Base-by-base conservation (phyloP, 1,140 invertebrate species). In the Macrocentrus cingulum region DNA sequence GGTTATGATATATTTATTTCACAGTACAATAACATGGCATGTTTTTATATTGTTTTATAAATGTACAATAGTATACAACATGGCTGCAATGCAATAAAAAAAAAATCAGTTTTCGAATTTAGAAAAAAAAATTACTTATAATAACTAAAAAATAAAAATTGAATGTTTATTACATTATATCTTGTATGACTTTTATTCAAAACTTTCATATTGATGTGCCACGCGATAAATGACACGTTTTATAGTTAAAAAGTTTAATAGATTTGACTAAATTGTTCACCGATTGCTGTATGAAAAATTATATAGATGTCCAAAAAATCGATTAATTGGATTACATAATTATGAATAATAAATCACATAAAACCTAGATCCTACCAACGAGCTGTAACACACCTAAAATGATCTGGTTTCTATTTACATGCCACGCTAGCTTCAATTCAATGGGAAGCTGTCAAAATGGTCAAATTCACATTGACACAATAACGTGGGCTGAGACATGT, bases 31-130 rank as follows among this genome's bases (percentile, higher is more conserved):
- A n/a, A 39, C 36, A 39, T 39, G 36, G 36, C 36, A 39, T 39
- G 11, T 39, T n/a, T n/a, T n/a, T n/a, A n/a, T n/a, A n/a, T n/a
- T n/a, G n/a, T n/a, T 39, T n/a, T 39, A 39, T 39, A 15, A 39
- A 39, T 39, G 13, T 39, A 39, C 36, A 39, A 39, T 39, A 39
- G 4, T 39, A 39, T 39, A 39, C 36, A 39, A 11, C 15, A 39
- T 39, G 36, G 36, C 36, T 13, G 15, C 36, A n/a, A n/a, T n/a
- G n/a, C n/a, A n/a, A n/a, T n/a, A n/a, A n/a, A n/a, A n/a, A n/a
- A n/a, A n/a, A n/a, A n/a, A n/a, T n/a, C n/a, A n/a, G n/a, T n/a
- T n/a, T n/a, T n/a, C n/a, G 29, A 34, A 11, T 34, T 6, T 34
- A 34, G 29, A 34, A n/a, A n/a, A n/a, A n/a, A n/a, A n/a, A n/a